Conservation (phyloP, 2,888 invertebrate species). For the Agrotis segetum region DNA sequence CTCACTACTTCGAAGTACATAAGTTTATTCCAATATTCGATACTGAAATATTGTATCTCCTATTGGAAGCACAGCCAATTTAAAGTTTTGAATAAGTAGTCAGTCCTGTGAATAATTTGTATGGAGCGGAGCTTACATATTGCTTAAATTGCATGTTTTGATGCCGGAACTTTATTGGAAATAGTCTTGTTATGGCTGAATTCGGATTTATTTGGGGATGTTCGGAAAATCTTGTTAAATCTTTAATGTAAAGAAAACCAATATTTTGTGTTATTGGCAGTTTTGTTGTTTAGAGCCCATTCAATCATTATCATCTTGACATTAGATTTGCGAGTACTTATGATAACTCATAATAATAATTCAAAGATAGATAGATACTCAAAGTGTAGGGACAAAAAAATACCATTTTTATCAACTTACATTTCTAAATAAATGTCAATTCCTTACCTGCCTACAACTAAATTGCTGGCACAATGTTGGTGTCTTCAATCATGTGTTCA, state of each 20-base stretch:
- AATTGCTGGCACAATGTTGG: too few relatives aligned
- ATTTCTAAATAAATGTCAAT: too few relatives aligned
- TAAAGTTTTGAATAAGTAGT: constrained; percentile 63
- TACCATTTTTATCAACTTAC: too few relatives aligned
- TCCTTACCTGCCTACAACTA: too few relatives aligned
- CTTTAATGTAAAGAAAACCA: background rate
- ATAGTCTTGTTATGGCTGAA: constrained; percentile 7
- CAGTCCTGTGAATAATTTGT: constrained; percentile 52
- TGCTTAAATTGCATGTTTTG: constrained; percentile 42
- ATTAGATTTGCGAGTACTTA: too few relatives aligned
- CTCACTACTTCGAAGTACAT: constrained; percentile 20
- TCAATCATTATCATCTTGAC: too few relatives aligned
- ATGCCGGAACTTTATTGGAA: constrained; percentile 11
- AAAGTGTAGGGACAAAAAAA: too few relatives aligned
- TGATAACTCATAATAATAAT: too few relatives aligned
- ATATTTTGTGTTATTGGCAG: background rate
- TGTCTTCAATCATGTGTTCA: too few relatives aligned
- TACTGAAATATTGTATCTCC: constrained; percentile 59
- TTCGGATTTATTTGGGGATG: background rate
- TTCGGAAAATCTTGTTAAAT: background rate
- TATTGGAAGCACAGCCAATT: constrained; percentile 58
- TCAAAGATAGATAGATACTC: too few relatives aligned
- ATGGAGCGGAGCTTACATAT: constrained; percentile 35
- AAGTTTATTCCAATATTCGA: constrained; percentile 50
- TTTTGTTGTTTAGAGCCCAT: too few relatives aligned